These are phyloP conservation scores for Phengaris alcon DNA, from an alignment of 2,888 invertebrate species.

Conservation along the genomic window DNA sequence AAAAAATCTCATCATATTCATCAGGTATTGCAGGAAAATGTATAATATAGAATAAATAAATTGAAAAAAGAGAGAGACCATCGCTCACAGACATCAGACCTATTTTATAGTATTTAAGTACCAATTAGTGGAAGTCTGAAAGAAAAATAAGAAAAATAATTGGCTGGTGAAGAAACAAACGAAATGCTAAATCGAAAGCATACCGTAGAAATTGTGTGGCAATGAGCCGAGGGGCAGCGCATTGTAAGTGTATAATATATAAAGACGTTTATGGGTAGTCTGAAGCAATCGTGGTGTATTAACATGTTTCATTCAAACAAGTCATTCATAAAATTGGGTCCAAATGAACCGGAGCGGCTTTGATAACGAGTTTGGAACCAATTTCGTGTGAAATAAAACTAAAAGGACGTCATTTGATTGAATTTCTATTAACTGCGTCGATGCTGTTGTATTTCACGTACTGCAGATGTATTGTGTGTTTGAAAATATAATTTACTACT, in stretches of 20 bases:
- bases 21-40: not conserved
- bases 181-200: slow-evolving; percentile 16
- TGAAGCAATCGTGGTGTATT: slow-evolving; percentile 55
- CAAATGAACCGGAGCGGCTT: slow-evolving; percentile 60
- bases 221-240: slow-evolving; percentile 35
- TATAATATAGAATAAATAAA: too few relatives aligned
- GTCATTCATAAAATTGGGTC: slow-evolving; percentile 77
- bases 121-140: not conserved
- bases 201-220: slow-evolving; percentile 26
- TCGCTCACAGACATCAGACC: too few relatives aligned
- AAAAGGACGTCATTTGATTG: slow-evolving; percentile 10
- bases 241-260: slow-evolving; percentile 49
- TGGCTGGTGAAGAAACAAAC: slow-evolving; percentile 1
- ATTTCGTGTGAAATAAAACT: slow-evolving; percentile 1
- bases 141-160: not conserved
- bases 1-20: too few relatives aligned
- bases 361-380: slow-evolving; percentile 23
- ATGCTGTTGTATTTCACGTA: not conserved
- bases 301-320: slow-evolving; percentile 74
- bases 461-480: not conserved
- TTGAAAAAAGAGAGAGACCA: too few relatives aligned
- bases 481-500: too few relatives aligned
- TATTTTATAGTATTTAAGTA: not conserved
- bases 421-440: slow-evolving; percentile 7
- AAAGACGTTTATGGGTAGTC: slow-evolving; percentile 61